Evolutionary conservation across 2,113 vertebrate species (phyloP), one percentile per base, ranked within the genome.

Genomic region (Rhea pennata): DNA sequence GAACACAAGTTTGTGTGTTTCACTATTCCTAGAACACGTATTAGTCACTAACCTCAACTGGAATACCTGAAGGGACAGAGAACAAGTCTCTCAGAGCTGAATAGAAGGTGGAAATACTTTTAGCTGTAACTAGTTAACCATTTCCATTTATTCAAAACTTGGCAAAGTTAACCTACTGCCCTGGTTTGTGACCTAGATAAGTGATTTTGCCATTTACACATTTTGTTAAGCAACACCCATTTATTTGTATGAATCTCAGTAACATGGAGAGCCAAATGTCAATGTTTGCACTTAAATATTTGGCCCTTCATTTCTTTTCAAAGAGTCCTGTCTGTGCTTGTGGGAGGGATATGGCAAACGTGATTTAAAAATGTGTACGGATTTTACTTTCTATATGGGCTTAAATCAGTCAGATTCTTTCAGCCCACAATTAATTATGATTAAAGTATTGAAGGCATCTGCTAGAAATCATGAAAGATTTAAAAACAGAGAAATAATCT

Each of bases 331-430:
- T 69, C 88, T 66, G 86, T 73, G 83, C 54, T 46, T n/a, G 84
- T 83, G 29, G 76, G 73, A 92, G 80, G 84, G 69, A 90, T 48
- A 73, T 33, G 54, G 80, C 56, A 94, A 94, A 87, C 56, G 74
- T 12, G 29, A 67, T 71, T 94, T 64, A 40, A 87, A 71, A 91
- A 67, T 73, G 89, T 67, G 65, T 23, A 54, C 11, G 40, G 80
- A 77, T 82, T 81, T 81, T 67, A 48, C 21, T 78, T 84, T 33
- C 31, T 9, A 64, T 67, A 33, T 14, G 77, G n/a, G 64, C 53
- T 64, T 62, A 54, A 15, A 70, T 84, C 70, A 95, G 61, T 15
- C 65, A 39, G 21, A 91, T 21, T 78, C 82, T 69, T 67, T 29
- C 73, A 29, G 26, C 48, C 51, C 78, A 69, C 62, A 82, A 42